Evolutionary conservation across 2,113 vertebrate genomes (phyloP).

Genomic region (Heptranchias perlo): DNA sequence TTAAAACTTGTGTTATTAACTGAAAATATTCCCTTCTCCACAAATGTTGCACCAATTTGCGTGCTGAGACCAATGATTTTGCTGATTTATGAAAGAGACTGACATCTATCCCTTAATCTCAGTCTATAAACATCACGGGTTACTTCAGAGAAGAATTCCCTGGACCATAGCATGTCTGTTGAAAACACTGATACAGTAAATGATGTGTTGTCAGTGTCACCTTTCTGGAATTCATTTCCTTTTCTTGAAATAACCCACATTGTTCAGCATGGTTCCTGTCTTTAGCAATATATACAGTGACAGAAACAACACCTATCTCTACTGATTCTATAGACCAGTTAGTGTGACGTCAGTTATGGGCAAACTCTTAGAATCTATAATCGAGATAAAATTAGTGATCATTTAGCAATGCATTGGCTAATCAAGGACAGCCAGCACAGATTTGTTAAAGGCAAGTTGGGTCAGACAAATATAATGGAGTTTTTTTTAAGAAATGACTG

Average conservation of each 20-base stretch:
- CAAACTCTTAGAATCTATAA: neutral
- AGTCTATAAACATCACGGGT: neutral
- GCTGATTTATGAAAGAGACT: neutral
- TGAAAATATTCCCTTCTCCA: neutral
- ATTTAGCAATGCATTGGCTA: neutral
- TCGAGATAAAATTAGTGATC: neutral
- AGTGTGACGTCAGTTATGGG: neutral
- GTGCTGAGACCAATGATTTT: neutral
- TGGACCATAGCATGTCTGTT: neutral
- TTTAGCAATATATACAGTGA: neutral
- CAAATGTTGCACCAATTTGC: neutral
- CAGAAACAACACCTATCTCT: neutral
- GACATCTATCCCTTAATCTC: neutral
- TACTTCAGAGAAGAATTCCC: neutral
- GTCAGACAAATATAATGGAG: neutral
- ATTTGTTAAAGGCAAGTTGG: neutral
- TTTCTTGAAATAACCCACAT: neutral
- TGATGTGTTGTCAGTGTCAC: neutral
- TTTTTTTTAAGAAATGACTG: neutral
- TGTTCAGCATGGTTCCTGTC: neutral
- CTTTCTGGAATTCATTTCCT: neutral
- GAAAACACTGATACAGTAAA: neutral
- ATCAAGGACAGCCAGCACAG: neutral
- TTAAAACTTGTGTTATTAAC: neutral
- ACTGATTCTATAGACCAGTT: neutral